Evolutionary conservation across 1,140 invertebrate genomes (phyloP), one percentile per base, ranked within the genome.

Genomic region (Drosophila lacertosa): DNA sequence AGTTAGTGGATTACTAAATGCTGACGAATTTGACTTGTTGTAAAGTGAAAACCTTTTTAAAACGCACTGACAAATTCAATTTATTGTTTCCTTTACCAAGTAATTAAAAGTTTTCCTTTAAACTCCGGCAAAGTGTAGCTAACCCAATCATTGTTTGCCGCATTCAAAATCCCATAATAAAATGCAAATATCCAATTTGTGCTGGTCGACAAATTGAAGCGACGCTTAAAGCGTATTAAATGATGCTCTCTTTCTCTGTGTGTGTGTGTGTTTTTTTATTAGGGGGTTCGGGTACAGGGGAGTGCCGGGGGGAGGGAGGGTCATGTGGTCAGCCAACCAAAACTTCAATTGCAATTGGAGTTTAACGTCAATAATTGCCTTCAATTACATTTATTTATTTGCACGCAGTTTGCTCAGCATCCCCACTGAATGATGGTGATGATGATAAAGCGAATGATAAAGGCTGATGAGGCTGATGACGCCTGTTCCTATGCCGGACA

Each of bases 371-470:
- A 78, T 86, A 86, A 86, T 86, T 86, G 82, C 82, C 82, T 88
- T 75, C 82, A 86, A 86, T 86, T 86, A 88, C 70, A 88, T 88
- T 88, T 88, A 82, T 88, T 88, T 86, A 86, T 86, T 86, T 78
- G 77, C 70, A 57, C 82, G 63, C 60, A 65, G 65, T 47, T 60
- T 71, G 68, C 72, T 53, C 22, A 48, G 54, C 54, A 42, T 37
- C 45, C 55, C n/a, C 26, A 24, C 20, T 24, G 20, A 16, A 50
- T 62, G 58, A 32, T 64, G 37, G 3, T 20, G 39, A 6, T 35
- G 40, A 11, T 55, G 33, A 47, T 57, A 33, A 57, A 22, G n/a
- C 6, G 6, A 7, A 29, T 29, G 26, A 7, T 26, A 5, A 26
- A 5, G 24, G 26, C 26, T 29, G 44, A 32, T 26, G 20, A 9